These are phyloP conservation scores for Drosophila affinis DNA, from an alignment of 2,888 invertebrate genomes.

Conservation along the genomic window DNA sequence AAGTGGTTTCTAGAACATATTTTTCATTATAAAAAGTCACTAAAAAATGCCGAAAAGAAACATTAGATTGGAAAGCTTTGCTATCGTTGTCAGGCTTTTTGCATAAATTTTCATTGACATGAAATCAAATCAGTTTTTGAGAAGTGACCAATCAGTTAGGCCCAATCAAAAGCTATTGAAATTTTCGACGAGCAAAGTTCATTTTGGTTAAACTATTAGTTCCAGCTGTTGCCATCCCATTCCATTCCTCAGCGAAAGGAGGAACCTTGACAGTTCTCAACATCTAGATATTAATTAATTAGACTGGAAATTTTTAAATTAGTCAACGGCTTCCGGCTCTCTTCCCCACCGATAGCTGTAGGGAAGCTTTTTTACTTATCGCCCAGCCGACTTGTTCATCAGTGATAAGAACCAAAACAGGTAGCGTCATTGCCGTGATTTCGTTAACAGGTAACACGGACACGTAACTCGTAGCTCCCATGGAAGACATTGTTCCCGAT, in stretches of 20 bases:
- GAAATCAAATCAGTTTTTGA: conserved; percentile 25
- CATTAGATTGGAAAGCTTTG: conserved; percentile 24
- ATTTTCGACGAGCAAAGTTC: conserved; percentile 22
- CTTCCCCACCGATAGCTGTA: neutral
- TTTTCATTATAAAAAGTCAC: conserved; percentile 10
- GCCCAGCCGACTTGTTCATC: conserved; percentile 40
- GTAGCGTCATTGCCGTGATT: conserved; percentile 25
- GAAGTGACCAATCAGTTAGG: conserved; percentile 19
- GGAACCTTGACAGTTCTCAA: conserved; percentile 25
- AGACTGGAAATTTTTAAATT: conserved; percentile 43
- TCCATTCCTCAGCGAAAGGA: neutral
- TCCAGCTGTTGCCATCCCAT: conserved; percentile 39
- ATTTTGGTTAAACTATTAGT: conserved; percentile 24
- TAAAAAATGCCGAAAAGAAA: conserved; percentile 30
- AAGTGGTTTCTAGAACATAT: neutral
- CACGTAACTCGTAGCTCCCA: conserved; percentile 30
- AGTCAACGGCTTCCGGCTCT: conserved; percentile 19
- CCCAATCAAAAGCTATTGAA: conserved; percentile 5
- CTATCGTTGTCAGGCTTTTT: conserved; percentile 21
- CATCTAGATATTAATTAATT: conserved; percentile 64
- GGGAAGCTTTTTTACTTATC: conserved; percentile 53
- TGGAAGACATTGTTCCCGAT: conserved; percentile 75
- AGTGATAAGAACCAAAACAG: conserved; percentile 46
- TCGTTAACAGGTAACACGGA: conserved; percentile 4
- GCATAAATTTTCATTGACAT: conserved; percentile 17